Evolutionary conservation across 2,888 invertebrate genomes (phyloP), one percentile per base, ranked within the genome.

Genomic region (Adelognathus sp.): DNA sequence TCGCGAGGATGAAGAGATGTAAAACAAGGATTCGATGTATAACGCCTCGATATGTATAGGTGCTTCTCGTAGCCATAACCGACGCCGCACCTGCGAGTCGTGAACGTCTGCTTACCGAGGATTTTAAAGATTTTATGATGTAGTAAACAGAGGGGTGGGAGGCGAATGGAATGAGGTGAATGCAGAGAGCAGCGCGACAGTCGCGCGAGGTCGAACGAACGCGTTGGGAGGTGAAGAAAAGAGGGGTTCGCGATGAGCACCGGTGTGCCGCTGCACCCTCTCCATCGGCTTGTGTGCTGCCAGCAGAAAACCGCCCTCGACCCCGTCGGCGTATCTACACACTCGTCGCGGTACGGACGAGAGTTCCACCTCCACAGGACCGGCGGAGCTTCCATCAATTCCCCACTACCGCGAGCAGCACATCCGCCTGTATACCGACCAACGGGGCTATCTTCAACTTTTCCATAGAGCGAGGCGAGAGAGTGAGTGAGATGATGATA

Each of bases 61-160:
- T n/a, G n/a, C n/a, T n/a, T n/a, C n/a, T n/a, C n/a, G 18, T 46
- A 50, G 56, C 54, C 61, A 44, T 46, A 58, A 60, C 52, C 16
- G 31, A 24, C 11, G 27, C 56, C 61, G 71, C 79, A 46, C 39
- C 56, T 73, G 78, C 18, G 31, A 31, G n/a, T 9, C 63, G 72
- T 52, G 36, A 72, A 70, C 69, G 63, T 29, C 70, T 76, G 67
- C 56, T 27, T 14, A 70, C 58, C 46, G 33, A 69, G 81, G 78
- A 83, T 86, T 86, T 86, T 80, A 76, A 85, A 84, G 81, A 84
- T 87, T 87, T 86, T 84, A 84, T 81, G 82, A 84, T 83, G 85
- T 82, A 83, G 80, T 87, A 85, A 87, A 83, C 83, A 85, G 72
- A 82, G 73, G 79, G 79, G 1, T 36, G 18, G 27, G 66, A 18